phyloP scores from a whole-genome alignment of 2,113 vertebrate genomes.

The Coreoperca whiteheadi region DNA sequence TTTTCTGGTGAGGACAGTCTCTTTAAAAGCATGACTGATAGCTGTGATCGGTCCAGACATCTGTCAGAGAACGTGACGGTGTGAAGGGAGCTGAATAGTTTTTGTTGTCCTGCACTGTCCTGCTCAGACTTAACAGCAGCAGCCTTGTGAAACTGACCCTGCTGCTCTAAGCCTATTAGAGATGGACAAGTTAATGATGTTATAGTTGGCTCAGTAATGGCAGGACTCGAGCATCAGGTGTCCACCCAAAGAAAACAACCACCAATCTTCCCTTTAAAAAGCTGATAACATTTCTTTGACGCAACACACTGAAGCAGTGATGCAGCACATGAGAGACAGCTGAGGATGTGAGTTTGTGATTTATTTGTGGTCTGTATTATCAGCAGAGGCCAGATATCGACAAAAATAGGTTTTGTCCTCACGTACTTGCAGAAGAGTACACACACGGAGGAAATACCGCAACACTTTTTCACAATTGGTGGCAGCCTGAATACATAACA shows the following conservation, averaged over 20 bases:
- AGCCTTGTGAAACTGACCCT: constrained; percentile 6
- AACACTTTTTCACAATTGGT: constrained; percentile 53
- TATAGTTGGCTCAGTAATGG: constrained; percentile 21
- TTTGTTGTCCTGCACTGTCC: constrained; percentile 15
- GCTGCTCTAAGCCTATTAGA: constrained; percentile 17
- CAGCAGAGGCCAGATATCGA: constrained; percentile 51
- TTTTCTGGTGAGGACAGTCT: background rate
- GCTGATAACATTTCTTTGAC: constrained; percentile 35
- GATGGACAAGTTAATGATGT: constrained; percentile 46
- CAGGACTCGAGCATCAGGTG: constrained; percentile 30
- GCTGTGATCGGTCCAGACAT: background rate
- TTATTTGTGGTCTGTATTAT: constrained; percentile 60
- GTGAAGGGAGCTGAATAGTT: background rate
- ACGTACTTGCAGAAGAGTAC: constrained; percentile 16
- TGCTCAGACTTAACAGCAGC: constrained; percentile 11
- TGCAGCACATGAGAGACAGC: constrained; percentile 54
- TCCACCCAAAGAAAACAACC: constrained; percentile 46
- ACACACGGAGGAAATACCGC: constrained; percentile 52
- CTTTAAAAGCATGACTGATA: background rate
- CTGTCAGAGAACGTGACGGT: background rate
- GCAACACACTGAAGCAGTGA: background rate
- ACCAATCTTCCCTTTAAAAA: constrained; percentile 32
- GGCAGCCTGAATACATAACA: constrained; percentile 36
- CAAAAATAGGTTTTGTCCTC: constrained; percentile 52
- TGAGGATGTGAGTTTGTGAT: constrained; percentile 53